Evolutionary conservation across 1,140 invertebrate genomes (phyloP).

Genomic region (Bombus confusus): DNA sequence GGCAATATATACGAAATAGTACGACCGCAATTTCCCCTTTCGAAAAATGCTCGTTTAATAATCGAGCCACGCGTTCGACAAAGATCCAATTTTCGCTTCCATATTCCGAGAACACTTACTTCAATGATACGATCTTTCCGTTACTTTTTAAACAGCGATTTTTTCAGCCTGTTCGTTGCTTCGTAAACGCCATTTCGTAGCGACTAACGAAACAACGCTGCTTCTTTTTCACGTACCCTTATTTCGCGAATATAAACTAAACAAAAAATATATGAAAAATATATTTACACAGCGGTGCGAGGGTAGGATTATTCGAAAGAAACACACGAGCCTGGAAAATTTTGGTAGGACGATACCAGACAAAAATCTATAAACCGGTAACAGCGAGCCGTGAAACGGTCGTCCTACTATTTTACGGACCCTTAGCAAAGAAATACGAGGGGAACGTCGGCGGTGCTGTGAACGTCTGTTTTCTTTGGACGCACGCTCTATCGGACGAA

Average conservation of each 20-base stretch:
- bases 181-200: slow-evolving; percentile 8
- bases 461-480: slow-evolving; percentile 33
- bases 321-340: not conserved
- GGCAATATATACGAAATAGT: not conserved
- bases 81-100: not conserved
- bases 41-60: too few relatives aligned
- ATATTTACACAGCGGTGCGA: not conserved
- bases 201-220: slow-evolving; percentile 6
- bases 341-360: not conserved
- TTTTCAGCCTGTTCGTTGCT: not conserved
- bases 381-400: slow-evolving; percentile 4
- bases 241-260: slow-evolving; percentile 23
- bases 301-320: not conserved
- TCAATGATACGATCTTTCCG: not conserved
- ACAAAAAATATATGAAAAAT: not conserved
- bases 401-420: slow-evolving; percentile 5
- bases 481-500: slow-evolving; percentile 37
- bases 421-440: slow-evolving; percentile 18
- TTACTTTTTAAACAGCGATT: not conserved
- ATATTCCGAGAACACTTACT: not conserved
- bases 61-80: not conserved
- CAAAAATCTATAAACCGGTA: not conserved
- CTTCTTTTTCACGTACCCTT: not conserved
- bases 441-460: too few relatives aligned
- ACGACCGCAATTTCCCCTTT: not conserved